These are phyloP conservation scores for Diogma glabrata DNA, from an alignment of 2,888 invertebrate species.

Conservation along the genomic window DNA sequence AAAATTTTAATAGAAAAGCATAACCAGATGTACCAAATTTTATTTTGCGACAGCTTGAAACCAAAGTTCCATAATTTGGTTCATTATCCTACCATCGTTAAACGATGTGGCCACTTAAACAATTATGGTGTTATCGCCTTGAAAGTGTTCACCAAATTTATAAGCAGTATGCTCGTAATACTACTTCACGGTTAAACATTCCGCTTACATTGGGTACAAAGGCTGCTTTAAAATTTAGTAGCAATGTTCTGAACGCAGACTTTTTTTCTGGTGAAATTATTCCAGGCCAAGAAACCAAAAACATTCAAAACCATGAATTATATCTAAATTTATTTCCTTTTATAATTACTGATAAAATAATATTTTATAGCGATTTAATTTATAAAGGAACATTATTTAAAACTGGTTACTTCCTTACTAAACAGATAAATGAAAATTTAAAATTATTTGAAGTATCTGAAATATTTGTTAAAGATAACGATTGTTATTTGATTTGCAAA, in stretches of 20 bases:
- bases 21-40: background rate
- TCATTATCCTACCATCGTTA: background rate
- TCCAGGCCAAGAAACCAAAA: background rate
- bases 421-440: too few relatives aligned
- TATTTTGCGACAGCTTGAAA: background rate
- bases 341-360: background rate
- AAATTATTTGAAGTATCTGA: too few relatives aligned
- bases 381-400: too few relatives aligned
- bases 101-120: constrained; percentile 4
- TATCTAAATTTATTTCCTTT: background rate
- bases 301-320: background rate
- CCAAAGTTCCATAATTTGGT: background rate
- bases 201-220: background rate
- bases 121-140: background rate
- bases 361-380: too few relatives aligned
- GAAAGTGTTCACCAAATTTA: constrained; percentile 4
- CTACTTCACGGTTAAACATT: background rate
- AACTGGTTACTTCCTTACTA: too few relatives aligned
- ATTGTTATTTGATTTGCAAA: too few relatives aligned
- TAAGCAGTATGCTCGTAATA: constrained; percentile 1
- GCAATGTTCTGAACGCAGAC: background rate
- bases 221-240: background rate
- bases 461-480: background rate
- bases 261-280: background rate
- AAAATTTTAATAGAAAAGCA: background rate